Evolutionary conservation across 2,888 invertebrate species (phyloP), one percentile per base, ranked within the genome.

Genomic region (Lasioglossum zephyrum): DNA sequence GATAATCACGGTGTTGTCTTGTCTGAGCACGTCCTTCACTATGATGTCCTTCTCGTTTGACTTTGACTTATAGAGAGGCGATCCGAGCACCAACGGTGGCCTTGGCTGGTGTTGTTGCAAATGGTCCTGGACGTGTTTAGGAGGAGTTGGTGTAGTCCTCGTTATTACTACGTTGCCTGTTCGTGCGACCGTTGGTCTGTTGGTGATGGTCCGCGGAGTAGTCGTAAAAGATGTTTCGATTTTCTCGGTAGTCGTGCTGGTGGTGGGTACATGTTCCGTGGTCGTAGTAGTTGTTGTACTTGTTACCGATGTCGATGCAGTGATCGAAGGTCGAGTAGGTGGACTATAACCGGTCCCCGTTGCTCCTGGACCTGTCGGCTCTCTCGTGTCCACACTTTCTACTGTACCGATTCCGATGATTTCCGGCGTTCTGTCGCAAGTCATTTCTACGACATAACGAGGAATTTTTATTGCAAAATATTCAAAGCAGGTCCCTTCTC

Each of bases 1-100:
- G 89, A 99, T 98, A 91, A 98, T 97, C 36, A 99, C 98, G 0
- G 98, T 97, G 94, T 97, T 98, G 92, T 98, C 98, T 95, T 98
- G 97, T 88, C 98, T 96, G 93, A 97, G 97, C 16, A 98, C 98
- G 92, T 97, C 98, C 94, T 98, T 98, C 53, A 98, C 98, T 41
- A 98, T 97, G 39, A 98, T 98, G 94, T 98, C 98, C 90, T 97
- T 97, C 88, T 97, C 97, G 88, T 96, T 96, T 76, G 97, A 96
- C 91, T 97, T 97, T 4, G 96, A 94, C 87, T 96, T 96, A 87
- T 96, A 96, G 31, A 94, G 97, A 11, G 97, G 97, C 92, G 96
- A 97, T 85, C 96, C 97, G 95, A 97, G 96, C 9, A 98, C 97
- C 86, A 98, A 95, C 0, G 97, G 97, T 36, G 98, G 97, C 81